Base-by-base conservation (phyloP, 2,888 invertebrate species). In the Yponomeuta evonymella region DNA sequence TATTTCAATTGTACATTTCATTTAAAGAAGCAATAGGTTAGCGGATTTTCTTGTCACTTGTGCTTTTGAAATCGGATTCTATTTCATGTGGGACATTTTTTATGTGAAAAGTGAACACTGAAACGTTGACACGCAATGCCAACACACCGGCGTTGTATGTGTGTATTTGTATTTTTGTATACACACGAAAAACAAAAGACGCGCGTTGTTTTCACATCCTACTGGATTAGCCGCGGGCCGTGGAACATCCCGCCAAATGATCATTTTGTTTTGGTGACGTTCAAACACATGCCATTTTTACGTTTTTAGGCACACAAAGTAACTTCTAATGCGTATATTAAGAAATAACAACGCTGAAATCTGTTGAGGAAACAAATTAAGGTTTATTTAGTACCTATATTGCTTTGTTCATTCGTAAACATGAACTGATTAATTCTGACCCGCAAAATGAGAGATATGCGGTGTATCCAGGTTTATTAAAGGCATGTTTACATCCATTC, bases 381-480 rank as follows among this genome's bases (percentile, higher is more conserved):
- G 15, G 15, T 58, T 58, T 10, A 51, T 12, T 12, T 15, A 15
- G 43, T 43, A 43, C 5, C 43, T 43, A 58, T 12, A 58, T 33
- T 15, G 51, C 51, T 15, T 58, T 58, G 51, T 58, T 65, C n/a
- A 15, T 48, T 43, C 48, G 67, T 67, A 67, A 67, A 67, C 67
- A 67, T 48, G 67, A 48, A 15, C 48, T 48, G 23, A n/a, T 67
- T 67, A 36, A 48, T 23, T 48, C 15, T 36, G 15, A 58, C 51
- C 51, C 51, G 5, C 51, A 58, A 58, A 58, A 6, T 5, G 48
- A 36, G 67, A 23, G 43, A 67, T 67, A 10, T 5, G 67, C 23
- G n/a, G 48, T 12, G 23, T 2, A 67, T 48, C 48, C 48, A 48
- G 67, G 67, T 67, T 67, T 48, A 67, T 67, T 67, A 43, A 67